Percentiles rank a stretch among this genome's conserved stretches.
Conservation (phyloP, 2,888 invertebrate species). For the Caenorhabditis sinica region DNA sequence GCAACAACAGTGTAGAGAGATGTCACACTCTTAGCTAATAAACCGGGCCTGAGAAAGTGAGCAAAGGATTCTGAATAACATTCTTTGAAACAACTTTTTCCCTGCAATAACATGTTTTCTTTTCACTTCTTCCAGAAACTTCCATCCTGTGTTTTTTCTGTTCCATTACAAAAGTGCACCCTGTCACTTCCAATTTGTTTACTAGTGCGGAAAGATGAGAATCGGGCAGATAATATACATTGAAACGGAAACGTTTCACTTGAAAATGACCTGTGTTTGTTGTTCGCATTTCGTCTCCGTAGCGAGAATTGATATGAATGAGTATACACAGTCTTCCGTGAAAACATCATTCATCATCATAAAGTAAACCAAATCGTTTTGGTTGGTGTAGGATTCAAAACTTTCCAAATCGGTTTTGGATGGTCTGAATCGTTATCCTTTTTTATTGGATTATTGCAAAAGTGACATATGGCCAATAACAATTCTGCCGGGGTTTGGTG, state of each 20-base stretch:
- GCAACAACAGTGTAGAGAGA: conserved; percentile 40
- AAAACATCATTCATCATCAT: not conserved
- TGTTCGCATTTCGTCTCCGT: conserved; percentile 15
- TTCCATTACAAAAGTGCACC: not conserved
- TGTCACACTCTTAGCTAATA: conserved; percentile 59
- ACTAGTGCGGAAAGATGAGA: conserved; percentile 36
- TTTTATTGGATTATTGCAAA: not conserved
- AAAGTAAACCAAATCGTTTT: not conserved
- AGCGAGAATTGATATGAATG: conserved; percentile 36
- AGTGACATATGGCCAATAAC: conserved; percentile 22
- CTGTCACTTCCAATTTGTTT: conserved; percentile 34
- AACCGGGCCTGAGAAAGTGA: conserved; percentile 43
- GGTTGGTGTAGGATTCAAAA: not conserved
- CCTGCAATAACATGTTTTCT: not conserved
- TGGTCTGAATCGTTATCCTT: not conserved
- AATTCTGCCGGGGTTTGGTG: conserved; percentile 3
- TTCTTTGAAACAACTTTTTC: not conserved
- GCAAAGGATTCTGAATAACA: conserved; percentile 35
- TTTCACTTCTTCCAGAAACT: not conserved
- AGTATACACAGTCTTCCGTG: conserved; percentile 18
- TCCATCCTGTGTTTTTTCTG: not conserved
- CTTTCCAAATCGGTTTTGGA: not conserved
- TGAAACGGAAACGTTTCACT: conserved; percentile 40
- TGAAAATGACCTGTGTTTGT: conserved; percentile 51
- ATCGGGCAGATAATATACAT: conserved; percentile 29